Percentiles rank a stretch among this genome's conserved stretches.
phyloP scores from a whole-genome alignment of 2,113 vertebrate genomes.

The Vireo altiloquus region DNA sequence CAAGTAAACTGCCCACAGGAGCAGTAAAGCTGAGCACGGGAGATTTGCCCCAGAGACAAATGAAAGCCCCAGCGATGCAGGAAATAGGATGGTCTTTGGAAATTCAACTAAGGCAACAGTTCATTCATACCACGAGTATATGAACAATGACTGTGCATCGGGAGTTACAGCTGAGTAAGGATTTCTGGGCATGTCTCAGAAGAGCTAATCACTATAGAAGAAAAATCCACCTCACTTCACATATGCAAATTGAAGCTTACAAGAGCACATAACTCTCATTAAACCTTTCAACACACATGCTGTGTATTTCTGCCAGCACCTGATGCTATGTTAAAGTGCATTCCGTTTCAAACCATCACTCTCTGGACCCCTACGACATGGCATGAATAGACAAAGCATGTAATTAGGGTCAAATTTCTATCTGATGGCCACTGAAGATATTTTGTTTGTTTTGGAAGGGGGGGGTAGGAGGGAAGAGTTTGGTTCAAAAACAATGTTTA shows the following conservation, averaged over 20 bases:
- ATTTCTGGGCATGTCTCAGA: background rate
- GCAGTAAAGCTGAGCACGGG: background rate
- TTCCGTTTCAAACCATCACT: constrained; percentile 2
- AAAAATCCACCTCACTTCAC: background rate
- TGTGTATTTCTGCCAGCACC: constrained; percentile 25
- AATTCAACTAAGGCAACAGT: background rate
- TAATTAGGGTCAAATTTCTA: constrained; percentile 45
- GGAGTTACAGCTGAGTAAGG: constrained; percentile 26
- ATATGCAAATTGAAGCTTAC: constrained; percentile 11
- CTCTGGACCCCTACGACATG: background rate
- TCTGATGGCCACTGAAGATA: constrained; percentile 34
- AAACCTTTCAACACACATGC: background rate
- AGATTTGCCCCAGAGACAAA: background rate
- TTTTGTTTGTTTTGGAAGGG: constrained; percentile 19
- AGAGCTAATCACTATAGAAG: background rate
- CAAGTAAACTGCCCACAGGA: background rate
- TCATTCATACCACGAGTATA: background rate
- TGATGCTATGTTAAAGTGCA: constrained; percentile 8
- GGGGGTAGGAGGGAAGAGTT: background rate
- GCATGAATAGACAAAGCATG: constrained; percentile 25
- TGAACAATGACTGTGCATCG: background rate
- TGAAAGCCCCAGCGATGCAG: background rate
- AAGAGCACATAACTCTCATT: background rate
- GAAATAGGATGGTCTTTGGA: background rate
- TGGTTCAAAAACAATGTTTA: constrained; percentile 53